Evolutionary conservation across 1,140 invertebrate genomes (phyloP), one percentile per base, ranked within the genome.

Genomic region (Epicauta chinensis): DNA sequence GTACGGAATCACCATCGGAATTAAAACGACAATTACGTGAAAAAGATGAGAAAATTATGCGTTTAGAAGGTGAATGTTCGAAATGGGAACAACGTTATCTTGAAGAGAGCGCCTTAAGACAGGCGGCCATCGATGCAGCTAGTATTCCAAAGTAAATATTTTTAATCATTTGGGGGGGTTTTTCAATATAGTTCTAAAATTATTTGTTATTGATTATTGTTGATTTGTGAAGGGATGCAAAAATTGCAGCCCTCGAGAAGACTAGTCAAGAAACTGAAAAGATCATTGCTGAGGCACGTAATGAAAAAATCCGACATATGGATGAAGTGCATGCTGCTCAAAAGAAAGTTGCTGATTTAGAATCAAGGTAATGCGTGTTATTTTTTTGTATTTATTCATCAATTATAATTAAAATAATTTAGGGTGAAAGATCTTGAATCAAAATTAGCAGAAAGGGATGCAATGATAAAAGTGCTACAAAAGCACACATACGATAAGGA

Each of bases 31-130:
- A 78, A 63, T 61, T 89, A 36, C 75, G 86, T 16, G 86, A 90
- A 67, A 76, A 82, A 47, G 87, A 90, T 68, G 87, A 90, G 69
- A 83, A 85, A 60, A 85, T 91, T 31, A 86, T 92, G 77, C 78
- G 80, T 13, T 70, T 90, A 16, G 88, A 91, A 69, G 85, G 87
- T 2, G 88, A 91, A 64, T 84, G 87, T 49, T 81, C 86, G 39
- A 88, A 90, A 71, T 91, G 89, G 87, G 89, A 93, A 70, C 89
- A 92, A 72, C 79, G 86, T 38, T 92, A 89, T 71, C 72, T 93
- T 5, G 89, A 92, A 69, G 89, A 93, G 70, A 87, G 82, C 56
- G 86, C 89, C 29, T 70, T 91, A 47, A 73, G 88, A 36, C 89
- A 92, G 71, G 84, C 88, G 34, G 88, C 87, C 15, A 87, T 91